Percentiles rank a stretch among this genome's conserved stretches.
Evolutionary conservation across 2,888 invertebrate genomes (phyloP).

Genomic region (Desoria tigrina): DNA sequence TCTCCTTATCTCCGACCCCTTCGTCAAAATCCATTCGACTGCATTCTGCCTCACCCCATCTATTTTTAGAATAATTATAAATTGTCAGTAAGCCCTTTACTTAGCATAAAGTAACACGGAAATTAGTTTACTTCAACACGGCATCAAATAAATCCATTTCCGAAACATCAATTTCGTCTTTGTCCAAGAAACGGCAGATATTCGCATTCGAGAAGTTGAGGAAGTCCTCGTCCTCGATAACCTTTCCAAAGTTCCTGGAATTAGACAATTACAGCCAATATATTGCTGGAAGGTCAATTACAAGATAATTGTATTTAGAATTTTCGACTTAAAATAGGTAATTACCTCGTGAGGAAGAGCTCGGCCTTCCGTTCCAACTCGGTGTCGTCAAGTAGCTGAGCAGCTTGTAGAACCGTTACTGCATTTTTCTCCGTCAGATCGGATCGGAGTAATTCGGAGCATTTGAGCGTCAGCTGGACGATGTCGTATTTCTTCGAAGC

Average conservation of each 20-base stretch:
- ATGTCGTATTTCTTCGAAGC: conserved; percentile 46
- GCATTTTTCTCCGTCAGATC: conserved; percentile 43
- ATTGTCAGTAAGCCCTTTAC: no score
- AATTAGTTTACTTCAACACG: conserved; percentile 32
- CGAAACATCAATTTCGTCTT: conserved; percentile 37
- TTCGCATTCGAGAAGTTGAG: conserved; percentile 29
- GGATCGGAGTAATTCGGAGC: conserved; percentile 33
- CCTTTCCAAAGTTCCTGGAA: conserved; percentile 40
- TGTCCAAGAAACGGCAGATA: conserved; percentile 31
- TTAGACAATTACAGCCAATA: no score
- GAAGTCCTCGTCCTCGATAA: conserved; percentile 35
- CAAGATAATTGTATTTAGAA: no score
- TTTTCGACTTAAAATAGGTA: no score
- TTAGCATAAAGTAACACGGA: background rate
- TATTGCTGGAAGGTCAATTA: no score
- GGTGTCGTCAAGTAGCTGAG: conserved; percentile 37
- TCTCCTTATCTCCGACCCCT: conserved; percentile 10
- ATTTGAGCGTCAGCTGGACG: conserved; percentile 33
- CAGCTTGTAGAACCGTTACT: conserved; percentile 44
- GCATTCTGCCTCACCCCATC: conserved; percentile 39
- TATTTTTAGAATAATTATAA: conserved; percentile 12
- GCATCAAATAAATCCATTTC: conserved; percentile 41
- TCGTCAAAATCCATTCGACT: conserved; percentile 26
- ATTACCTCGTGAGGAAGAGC: conserved; percentile 30
- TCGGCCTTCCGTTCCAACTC: conserved; percentile 37